Percentiles rank a stretch among this genome's conserved stretches.
Evolutionary conservation across 2,797 vertebrate species (phyloP).

Genomic region (Enteromius mattozi): DNA sequence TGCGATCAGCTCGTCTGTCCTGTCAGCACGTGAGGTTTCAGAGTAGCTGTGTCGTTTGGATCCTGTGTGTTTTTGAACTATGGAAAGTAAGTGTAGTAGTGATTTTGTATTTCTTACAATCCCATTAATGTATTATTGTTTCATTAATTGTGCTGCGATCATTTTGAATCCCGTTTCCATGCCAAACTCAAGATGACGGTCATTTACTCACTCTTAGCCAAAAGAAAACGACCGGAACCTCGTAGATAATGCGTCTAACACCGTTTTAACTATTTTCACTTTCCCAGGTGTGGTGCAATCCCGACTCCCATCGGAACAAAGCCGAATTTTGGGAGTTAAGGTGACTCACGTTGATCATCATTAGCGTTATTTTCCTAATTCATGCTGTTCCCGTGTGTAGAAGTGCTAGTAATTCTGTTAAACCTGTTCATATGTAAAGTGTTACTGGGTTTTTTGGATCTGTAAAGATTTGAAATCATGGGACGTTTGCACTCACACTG

Average conservation of each 20-base stretch:
- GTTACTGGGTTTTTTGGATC: background rate
- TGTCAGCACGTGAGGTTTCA: background rate
- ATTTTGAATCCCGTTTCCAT: background rate
- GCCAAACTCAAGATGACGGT: too few relatives aligned
- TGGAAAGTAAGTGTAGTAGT: slow-evolving; percentile 26
- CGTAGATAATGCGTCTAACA: background rate
- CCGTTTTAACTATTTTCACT: background rate
- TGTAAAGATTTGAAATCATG: background rate
- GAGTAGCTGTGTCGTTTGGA: background rate
- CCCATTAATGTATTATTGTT: background rate
- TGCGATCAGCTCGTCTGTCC: background rate
- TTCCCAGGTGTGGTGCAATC: slow-evolving; percentile 16
- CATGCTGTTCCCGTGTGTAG: background rate
- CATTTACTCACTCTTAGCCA: background rate
- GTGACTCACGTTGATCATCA: background rate
- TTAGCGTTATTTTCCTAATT: background rate
- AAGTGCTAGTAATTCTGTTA: background rate
- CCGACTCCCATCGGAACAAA: slow-evolving; percentile 19
- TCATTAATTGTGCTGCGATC: background rate
- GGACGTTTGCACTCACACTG: background rate
- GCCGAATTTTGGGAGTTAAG: slow-evolving; percentile 32
- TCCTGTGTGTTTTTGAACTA: background rate
- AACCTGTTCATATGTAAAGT: background rate
- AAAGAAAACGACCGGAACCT: background rate
- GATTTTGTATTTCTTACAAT: background rate